Percentiles rank a stretch among this genome's conserved stretches.
Evolutionary conservation across 2,113 vertebrate genomes (phyloP).

Genomic region (Vireo altiloquus): DNA sequence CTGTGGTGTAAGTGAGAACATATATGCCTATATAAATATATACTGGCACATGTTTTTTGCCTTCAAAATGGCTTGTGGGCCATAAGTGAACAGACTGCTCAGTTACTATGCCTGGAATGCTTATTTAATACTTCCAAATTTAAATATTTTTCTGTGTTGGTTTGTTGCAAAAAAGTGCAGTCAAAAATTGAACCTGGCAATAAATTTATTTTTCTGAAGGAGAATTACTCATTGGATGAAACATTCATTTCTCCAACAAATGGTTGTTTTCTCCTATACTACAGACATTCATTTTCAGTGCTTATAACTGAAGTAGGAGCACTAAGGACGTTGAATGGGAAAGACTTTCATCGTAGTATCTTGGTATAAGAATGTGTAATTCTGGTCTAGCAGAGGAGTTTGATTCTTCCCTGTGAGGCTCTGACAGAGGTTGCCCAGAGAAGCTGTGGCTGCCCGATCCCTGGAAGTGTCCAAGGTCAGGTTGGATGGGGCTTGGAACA

Average conservation of each 20-base stretch:
- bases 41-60: slow-evolving; percentile 25
- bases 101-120: slow-evolving; percentile 26
- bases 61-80: slow-evolving; percentile 27
- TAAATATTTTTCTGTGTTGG: slow-evolving; percentile 24
- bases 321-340: neutral
- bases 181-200: neutral
- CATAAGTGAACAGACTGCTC: slow-evolving; percentile 33
- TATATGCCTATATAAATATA: slow-evolving; percentile 38
- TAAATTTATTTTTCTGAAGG: neutral
- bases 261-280: neutral
- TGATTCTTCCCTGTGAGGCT: neutral
- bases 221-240: neutral
- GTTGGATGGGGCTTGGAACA: neutral
- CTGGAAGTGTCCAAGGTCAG: neutral
- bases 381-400: neutral
- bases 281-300: neutral
- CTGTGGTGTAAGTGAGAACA: neutral
- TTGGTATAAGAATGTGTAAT: neutral
- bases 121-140: slow-evolving; percentile 47
- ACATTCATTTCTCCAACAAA: neutral
- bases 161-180: neutral
- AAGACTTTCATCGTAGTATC: neutral
- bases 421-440: neutral
- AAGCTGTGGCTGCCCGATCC: neutral
- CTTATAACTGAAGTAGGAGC: neutral